Conservation (phyloP, 2,888 invertebrate species). For the Parasteatoda lunata region DNA sequence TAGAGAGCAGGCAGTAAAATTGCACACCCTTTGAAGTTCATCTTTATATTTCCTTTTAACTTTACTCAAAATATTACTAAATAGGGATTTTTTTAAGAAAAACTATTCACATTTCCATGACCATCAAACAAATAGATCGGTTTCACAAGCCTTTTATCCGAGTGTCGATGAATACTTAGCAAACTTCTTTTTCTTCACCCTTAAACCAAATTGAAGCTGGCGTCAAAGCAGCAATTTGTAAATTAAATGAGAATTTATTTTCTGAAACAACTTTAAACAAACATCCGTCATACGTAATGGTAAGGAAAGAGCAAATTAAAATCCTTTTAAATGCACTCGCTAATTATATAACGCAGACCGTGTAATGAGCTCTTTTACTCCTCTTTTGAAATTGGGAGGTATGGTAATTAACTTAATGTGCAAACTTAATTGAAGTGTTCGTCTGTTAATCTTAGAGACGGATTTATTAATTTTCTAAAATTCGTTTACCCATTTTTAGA, state of each 20-base stretch:
- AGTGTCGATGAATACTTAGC: no score
- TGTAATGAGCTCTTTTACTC: conserved; percentile 40
- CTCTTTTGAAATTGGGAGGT: conserved; percentile 44
- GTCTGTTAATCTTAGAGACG: conserved; percentile 14
- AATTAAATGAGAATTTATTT: conserved; percentile 7
- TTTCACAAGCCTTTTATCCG: no score
- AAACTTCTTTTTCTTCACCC: no score
- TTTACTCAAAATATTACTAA: no score
- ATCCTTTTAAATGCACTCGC: conserved; percentile 46
- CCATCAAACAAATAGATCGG: no score
- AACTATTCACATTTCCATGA: no score
- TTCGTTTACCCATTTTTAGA: background rate
- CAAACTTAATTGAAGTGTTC: conserved; percentile 45
- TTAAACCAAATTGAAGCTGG: no score
- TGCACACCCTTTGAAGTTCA: no score
- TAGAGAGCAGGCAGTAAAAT: no score
- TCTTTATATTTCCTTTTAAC: no score
- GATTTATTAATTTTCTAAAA: conserved; percentile 43
- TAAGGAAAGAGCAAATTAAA: conserved; percentile 49
- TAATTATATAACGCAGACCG: conserved; percentile 28
- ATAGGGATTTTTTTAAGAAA: no score
- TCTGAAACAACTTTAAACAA: conserved; percentile 21
- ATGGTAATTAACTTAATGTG: conserved; percentile 53
- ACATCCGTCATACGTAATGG: conserved; percentile 34
- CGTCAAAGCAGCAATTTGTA: no score